Percentiles rank a stretch among this genome's conserved stretches.
These are phyloP conservation scores for Psilopogon haemacephalus DNA, from an alignment of 2,113 vertebrate species.

Conservation along the genomic window DNA sequence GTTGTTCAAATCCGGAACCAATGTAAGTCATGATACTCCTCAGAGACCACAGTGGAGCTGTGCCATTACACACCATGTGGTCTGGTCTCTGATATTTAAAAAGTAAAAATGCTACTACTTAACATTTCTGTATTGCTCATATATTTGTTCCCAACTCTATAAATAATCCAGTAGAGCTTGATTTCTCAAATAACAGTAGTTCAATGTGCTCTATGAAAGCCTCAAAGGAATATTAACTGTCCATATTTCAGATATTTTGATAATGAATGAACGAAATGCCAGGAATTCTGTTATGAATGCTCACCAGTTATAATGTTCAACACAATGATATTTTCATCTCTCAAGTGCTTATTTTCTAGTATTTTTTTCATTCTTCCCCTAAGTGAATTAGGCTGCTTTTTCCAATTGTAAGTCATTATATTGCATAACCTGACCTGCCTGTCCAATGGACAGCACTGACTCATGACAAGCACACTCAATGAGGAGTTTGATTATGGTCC, in stretches of 20 bases:
- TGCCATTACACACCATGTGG: background rate
- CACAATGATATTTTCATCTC: background rate
- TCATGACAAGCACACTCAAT: background rate
- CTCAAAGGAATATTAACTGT: background rate
- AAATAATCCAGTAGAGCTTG: background rate
- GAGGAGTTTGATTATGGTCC: background rate
- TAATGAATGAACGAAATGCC: background rate
- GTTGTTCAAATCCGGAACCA: background rate
- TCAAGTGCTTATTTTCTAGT: background rate
- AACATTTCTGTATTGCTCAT: background rate
- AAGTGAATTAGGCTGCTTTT: background rate
- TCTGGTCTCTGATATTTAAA: background rate
- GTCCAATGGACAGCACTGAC: background rate
- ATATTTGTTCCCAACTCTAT: background rate
- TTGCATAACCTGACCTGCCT: rapidly evolving
- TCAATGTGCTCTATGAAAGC: background rate
- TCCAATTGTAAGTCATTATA: background rate
- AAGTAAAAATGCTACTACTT: background rate
- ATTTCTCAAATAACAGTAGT: background rate
- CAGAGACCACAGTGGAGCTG: background rate
- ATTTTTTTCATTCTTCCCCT: background rate
- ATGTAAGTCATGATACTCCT: background rate
- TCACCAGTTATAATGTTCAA: background rate
- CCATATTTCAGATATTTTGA: background rate
- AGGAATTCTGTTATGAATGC: background rate